Evolutionary conservation across 2,113 vertebrate species (phyloP).

Genomic region (Anolis carolinensis): DNA sequence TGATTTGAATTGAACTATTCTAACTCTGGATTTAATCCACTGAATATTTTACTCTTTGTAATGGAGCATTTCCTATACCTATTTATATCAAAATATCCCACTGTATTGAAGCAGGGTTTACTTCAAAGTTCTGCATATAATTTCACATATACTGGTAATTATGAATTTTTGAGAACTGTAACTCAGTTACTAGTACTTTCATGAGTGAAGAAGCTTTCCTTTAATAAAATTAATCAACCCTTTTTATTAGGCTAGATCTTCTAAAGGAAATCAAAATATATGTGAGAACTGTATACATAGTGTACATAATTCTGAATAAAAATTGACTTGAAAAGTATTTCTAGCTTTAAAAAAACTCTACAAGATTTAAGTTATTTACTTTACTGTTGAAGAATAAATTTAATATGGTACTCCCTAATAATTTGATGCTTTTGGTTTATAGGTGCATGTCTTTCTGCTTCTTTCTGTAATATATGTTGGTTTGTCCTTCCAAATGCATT

Average conservation of each 20-base stretch:
- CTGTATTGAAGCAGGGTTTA: not conserved
- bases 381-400: not conserved
- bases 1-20: not conserved
- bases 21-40: not conserved
- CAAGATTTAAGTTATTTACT: not conserved
- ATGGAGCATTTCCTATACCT: not conserved
- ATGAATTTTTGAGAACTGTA: not conserved
- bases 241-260: not conserved
- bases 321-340: not conserved
- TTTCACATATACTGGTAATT: not conserved
- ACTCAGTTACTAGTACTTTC: not conserved
- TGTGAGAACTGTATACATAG: not conserved
- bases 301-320: not conserved
- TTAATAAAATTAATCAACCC: not conserved
- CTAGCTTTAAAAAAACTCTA: not conserved
- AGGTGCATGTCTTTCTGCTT: slow-evolving; percentile 13
- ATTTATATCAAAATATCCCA: not conserved
- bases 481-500: slow-evolving; percentile 68
- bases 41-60: not conserved
- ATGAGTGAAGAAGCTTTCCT: not conserved
- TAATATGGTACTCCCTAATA: not conserved
- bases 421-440: slow-evolving; percentile 12
- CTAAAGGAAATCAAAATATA: not conserved
- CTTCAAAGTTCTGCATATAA: not conserved
- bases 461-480: slow-evolving; percentile 59